Evolutionary conservation across 2,113 vertebrate species (phyloP).

Genomic region (Picathartes gymnocephalus): DNA sequence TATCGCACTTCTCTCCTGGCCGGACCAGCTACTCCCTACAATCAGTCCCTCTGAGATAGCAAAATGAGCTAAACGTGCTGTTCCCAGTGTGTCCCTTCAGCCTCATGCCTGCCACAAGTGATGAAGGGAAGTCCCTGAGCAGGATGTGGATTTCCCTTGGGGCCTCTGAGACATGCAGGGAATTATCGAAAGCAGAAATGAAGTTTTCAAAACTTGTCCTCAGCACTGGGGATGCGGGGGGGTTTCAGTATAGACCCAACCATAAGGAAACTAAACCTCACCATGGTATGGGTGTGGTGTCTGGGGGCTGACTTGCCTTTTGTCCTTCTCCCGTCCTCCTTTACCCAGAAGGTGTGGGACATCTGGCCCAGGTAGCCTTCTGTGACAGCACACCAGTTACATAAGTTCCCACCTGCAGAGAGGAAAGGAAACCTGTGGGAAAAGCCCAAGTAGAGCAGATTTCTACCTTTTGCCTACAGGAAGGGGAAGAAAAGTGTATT

Average conservation of each 20-base stretch:
- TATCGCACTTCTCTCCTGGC: neutral
- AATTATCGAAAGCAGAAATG: neutral
- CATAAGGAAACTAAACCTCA: neutral
- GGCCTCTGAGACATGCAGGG: neutral
- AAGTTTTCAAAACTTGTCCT: neutral
- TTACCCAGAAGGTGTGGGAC: neutral
- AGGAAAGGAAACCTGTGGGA: neutral
- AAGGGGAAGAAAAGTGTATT: neutral
- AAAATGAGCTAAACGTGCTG: neutral
- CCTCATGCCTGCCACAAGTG: neutral
- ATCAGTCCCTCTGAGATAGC: conserved; percentile 29
- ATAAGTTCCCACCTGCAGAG: neutral
- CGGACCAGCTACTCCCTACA: conserved; percentile 8
- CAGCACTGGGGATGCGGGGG: neutral
- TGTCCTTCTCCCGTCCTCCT: neutral
- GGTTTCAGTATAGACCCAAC: neutral
- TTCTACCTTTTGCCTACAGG: neutral
- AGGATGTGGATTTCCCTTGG: neutral
- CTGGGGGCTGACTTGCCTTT: neutral
- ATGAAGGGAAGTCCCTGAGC: neutral
- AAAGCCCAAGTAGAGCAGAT: neutral
- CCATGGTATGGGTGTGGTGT: neutral
- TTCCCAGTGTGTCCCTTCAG: conserved; percentile 6
- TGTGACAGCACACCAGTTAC: neutral
- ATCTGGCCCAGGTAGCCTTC: neutral